Conservation (phyloP, 2,888 invertebrate genomes). For the Hemaris fuciformis region DNA sequence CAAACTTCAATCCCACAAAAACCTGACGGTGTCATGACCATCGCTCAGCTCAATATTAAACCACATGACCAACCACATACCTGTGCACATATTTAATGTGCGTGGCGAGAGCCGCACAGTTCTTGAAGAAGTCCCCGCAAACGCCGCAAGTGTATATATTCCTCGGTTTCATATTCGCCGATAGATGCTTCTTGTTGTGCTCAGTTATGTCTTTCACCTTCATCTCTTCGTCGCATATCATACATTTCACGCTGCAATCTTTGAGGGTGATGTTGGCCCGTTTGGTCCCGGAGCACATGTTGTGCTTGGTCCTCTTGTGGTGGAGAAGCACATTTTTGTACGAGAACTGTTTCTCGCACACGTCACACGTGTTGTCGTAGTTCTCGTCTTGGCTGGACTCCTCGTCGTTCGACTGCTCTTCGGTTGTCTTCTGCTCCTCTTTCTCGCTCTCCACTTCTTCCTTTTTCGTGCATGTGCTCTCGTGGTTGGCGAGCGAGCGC, state of each 20-base stretch:
- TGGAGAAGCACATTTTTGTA: conserved; percentile 65
- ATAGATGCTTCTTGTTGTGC: conserved; percentile 70
- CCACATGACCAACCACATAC: conserved; percentile 15
- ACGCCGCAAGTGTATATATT: conserved; percentile 71
- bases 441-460: conserved; percentile 20
- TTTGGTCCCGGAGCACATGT: conserved; percentile 68
- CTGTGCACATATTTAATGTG: conserved; percentile 74
- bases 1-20: too few relatives aligned
- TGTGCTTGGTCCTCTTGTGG: conserved; percentile 72
- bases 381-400: conserved; percentile 69
- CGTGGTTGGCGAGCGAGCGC: background rate
- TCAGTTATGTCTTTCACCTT: conserved; percentile 68
- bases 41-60: background rate
- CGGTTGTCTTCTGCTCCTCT: conserved; percentile 44
- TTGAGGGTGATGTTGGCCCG: conserved; percentile 68
- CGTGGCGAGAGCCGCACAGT: conserved; percentile 62
- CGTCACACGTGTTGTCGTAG: conserved; percentile 71
- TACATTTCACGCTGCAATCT: conserved; percentile 68
- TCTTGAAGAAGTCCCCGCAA: conserved; percentile 68
- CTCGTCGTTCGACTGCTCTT: conserved; percentile 46
- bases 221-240: conserved; percentile 72
- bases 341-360: conserved; percentile 75
- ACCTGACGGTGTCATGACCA: too few relatives aligned
- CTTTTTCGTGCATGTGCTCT: background rate
- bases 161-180: conserved; percentile 64